A percentile compares a stretch with the other conserved stretches of the same genome.
Evolutionary conservation across 2,888 invertebrate genomes (phyloP).

Genomic region (Hofmannophila pseudospretella): DNA sequence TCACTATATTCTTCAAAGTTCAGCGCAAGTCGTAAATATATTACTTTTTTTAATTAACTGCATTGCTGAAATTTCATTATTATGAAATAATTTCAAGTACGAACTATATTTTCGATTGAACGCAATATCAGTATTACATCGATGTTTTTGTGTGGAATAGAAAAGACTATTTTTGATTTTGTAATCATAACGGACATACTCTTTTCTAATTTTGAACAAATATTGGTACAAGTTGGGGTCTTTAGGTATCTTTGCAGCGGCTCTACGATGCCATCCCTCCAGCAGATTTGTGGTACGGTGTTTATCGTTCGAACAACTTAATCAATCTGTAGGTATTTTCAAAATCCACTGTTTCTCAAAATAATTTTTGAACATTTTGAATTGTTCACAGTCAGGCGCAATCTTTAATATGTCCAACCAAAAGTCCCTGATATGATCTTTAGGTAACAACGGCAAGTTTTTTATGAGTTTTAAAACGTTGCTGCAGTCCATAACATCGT

Average conservation of each 20-base stretch:
- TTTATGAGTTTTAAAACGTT: not conserved
- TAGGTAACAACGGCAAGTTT: conserved; percentile 3
- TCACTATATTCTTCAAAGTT: too few species aligned
- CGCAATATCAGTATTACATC: not conserved
- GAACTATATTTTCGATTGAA: not conserved
- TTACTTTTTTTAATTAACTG: too few species aligned
- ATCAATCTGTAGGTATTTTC: not conserved
- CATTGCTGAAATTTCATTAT: too few species aligned
- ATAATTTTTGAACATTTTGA: not conserved
- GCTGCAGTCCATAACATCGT: not conserved
- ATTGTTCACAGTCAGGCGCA: not conserved
- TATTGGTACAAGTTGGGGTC: not conserved
- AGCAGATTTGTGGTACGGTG: too few species aligned
- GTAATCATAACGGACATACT: not conserved
- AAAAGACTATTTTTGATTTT: not conserved
- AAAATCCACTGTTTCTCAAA: conserved; percentile 1
- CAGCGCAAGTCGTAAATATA: not conserved
- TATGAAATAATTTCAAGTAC: not conserved
- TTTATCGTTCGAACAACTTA: not conserved
- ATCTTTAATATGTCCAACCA: conserved; percentile 1
- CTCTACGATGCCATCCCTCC: not conserved
- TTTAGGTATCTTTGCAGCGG: not conserved
- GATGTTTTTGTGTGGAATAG: not conserved
- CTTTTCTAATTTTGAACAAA: not conserved
- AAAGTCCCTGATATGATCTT: not conserved